Base-by-base conservation (phyloP, 1,140 invertebrate genomes). In the Papilio dardanus region DNA sequence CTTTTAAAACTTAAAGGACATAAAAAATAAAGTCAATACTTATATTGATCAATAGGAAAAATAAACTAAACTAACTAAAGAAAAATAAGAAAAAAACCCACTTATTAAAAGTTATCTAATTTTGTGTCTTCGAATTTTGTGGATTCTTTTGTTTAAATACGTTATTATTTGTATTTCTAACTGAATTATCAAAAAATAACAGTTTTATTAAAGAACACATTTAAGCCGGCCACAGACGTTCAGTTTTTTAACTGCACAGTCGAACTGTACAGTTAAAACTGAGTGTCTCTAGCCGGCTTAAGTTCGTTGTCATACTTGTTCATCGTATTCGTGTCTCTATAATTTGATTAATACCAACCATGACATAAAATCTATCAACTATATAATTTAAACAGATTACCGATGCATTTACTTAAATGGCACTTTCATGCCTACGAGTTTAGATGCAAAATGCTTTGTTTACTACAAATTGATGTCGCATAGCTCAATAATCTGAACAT, bases 281-380 rank as follows among this genome's bases (percentile, higher is more conserved):
- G n/a, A n/a, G n/a, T n/a, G n/a, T n/a, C n/a, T n/a, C n/a, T n/a
- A n/a, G n/a, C n/a, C n/a, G n/a, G n/a, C n/a, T n/a, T n/a, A n/a
- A n/a, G n/a, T n/a, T n/a, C n/a, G n/a, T n/a, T n/a, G n/a, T n/a
- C n/a, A n/a, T 24, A 7, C 21, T 3, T 54, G 10, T 28, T 16
- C 5, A 30, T 62, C 0, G n/a, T 10, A 62, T 62, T 62, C 54
- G 54, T 62, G 24, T 14, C 54, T 58, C 54, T 62, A 28, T 62
- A 62, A 62, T 62, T 62, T 62, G 24, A 62, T 62, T 62, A 62
- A 62, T 30, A 62, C 54, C 0, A 62, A 62, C 54, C 54, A 62
- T 62, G 54, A 28, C 54, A 58, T 58, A 62, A 62, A 62, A 62
- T 30, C 54, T 62, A 62, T 62, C 24, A 28, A 3, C 7, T 30